A percentile compares a stretch with the other conserved stretches of the same genome.
Evolutionary conservation across 2,797 vertebrate species (phyloP).

Genomic region (Austrolebias charrua): DNA sequence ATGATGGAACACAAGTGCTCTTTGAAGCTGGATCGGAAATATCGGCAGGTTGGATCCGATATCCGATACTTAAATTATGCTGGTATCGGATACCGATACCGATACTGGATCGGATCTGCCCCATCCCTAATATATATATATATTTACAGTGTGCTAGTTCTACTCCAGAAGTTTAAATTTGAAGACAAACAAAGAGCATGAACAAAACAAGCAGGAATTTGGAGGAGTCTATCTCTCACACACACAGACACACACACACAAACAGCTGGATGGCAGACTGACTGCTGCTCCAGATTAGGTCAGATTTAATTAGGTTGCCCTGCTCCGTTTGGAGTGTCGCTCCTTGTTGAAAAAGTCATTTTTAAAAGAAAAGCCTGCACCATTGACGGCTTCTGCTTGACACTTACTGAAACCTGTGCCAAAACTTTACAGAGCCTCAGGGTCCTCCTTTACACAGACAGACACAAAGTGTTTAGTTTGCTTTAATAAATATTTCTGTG

Average conservation of each 20-base stretch:
- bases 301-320: slow-evolving; percentile 80
- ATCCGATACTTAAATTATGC: no score
- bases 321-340: slow-evolving; percentile 77
- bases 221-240: slow-evolving; percentile 34
- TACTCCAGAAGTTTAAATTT: slow-evolving; percentile 38
- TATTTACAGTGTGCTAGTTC: slow-evolving; percentile 34
- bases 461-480: slow-evolving; percentile 33
- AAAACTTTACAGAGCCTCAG: slow-evolving; percentile 62
- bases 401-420: slow-evolving; percentile 52
- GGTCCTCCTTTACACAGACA: slow-evolving; percentile 27
- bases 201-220: slow-evolving; percentile 59
- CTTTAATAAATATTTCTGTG: slow-evolving; percentile 36
- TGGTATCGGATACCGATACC: no score
- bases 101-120: no score
- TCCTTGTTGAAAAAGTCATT: slow-evolving; percentile 78
- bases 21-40: no score
- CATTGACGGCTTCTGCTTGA: slow-evolving; percentile 59
- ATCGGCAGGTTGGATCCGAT: no score
- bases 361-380: slow-evolving; percentile 64
- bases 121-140: slow-evolving; percentile 14
- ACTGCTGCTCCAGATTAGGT: slow-evolving; percentile 78
- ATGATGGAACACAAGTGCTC: no score
- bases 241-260: slow-evolving; percentile 40
- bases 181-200: slow-evolving; percentile 51
- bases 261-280: slow-evolving; percentile 77